Evolutionary conservation across 2,888 invertebrate genomes (phyloP), one percentile per base, ranked within the genome.

Genomic region (Leucozona laternaria): DNA sequence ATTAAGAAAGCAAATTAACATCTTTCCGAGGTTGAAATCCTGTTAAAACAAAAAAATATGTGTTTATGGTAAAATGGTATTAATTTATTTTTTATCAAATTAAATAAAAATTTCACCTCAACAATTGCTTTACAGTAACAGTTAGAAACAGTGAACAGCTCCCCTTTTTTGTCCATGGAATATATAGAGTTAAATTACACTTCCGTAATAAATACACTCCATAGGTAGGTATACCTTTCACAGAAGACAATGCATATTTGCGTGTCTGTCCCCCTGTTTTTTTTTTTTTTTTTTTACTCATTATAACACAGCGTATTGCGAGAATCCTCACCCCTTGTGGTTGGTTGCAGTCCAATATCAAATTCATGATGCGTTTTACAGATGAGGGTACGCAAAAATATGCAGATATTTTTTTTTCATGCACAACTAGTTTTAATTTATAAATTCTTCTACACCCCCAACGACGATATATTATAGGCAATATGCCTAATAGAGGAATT

Each of bases 121-220:
- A 53, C 20, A 43, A 64, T 20, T 31, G 28, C 66, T 48, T 34
- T 48, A 48, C n/a, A 48, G 8, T 20, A 15, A 10, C 31, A 66
- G 8, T 10, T 4, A 2, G 15, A 28, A 28, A 25, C 13, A 45
- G 2, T 48, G 20, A 40, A 20, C 2, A 31, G 6, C 34, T 66
- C 43, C 28, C 64, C 64, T 13, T 64, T 25, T 15, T 34, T 45
- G 11, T 17, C 43, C 0, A 20, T 13, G 20, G 2, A 15, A 31
- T n/a, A 31, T 7, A 31, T 48, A 64, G 48, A 48, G 48, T 64
- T 34, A 48, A 68, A 68, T 68, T 68, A 53, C 37, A 68, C 34
- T 40, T 68, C 68, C 68, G 68, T 68, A 53, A 53, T 50, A 53
- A 68, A 68, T 11, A 53, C 68, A 53, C 34, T 68, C 22, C n/a